These are phyloP conservation scores for Struthidea cinerea DNA, from an alignment of 2,113 vertebrate genomes.

Conservation along the genomic window DNA sequence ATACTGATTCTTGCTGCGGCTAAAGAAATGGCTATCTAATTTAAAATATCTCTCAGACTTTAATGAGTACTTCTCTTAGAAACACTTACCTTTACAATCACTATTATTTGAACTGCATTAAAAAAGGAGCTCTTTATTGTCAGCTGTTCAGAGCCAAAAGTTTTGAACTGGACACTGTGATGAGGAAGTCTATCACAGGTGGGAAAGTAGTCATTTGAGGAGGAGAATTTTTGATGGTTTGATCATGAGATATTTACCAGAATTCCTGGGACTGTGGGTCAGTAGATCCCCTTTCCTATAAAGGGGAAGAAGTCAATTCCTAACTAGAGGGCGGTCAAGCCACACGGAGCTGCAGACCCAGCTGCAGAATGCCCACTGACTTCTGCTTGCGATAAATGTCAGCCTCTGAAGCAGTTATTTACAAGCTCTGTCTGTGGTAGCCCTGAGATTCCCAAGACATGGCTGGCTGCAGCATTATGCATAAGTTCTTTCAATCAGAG, in stretches of 20 bases:
- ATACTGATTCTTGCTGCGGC: neutral
- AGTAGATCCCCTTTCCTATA: neutral
- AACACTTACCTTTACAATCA: neutral
- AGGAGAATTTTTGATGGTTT: neutral
- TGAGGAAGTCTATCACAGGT: neutral
- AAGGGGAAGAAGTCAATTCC: neutral
- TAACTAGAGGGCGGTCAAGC: neutral
- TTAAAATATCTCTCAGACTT: neutral
- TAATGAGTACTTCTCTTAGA: neutral
- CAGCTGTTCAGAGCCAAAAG: neutral
- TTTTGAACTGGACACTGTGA: neutral
- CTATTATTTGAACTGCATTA: neutral
- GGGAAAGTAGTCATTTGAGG: neutral
- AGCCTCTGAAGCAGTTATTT: slow-evolving; percentile 19
- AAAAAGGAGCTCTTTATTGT: neutral
- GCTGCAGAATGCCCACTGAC: neutral
- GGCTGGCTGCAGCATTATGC: neutral
- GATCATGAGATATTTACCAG: neutral
- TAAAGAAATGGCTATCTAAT: neutral
- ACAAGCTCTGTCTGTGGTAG: neutral
- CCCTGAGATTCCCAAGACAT: neutral
- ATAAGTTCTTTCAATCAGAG: neutral
- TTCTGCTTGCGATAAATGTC: neutral
- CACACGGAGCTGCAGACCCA: neutral
- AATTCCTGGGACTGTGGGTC: neutral